A percentile compares a stretch with the other conserved stretches of the same genome.
phyloP scores from a whole-genome alignment of 2,888 invertebrate genomes.

The Amblyjoppa fuscipennis region DNA sequence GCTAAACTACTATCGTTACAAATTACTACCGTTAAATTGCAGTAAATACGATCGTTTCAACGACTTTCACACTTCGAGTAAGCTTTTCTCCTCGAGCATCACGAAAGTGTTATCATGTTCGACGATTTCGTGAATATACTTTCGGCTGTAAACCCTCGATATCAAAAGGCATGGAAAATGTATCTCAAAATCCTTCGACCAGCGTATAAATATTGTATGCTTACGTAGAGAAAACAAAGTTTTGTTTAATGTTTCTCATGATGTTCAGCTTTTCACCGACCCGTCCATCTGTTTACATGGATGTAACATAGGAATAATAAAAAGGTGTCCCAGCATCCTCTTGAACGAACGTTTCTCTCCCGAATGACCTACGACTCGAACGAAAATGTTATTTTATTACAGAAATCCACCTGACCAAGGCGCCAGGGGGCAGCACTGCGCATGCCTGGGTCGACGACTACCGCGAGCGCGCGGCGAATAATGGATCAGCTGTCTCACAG shows the following conservation, averaged over 20 bases:
- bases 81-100: background rate
- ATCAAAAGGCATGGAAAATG: background rate
- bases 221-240: background rate
- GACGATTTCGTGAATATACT: background rate
- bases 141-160: background rate
- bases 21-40: background rate
- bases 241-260: background rate
- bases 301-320: background rate
- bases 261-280: background rate
- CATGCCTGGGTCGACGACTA: background rate
- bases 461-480: conserved; percentile 9
- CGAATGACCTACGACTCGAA: conserved; percentile 6
- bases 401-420: conserved; percentile 41
- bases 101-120: background rate
- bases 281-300: background rate
- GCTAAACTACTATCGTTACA: no score
- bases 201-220: background rate
- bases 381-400: conserved; percentile 2
- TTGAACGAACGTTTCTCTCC: background rate
- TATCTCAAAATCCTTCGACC: background rate
- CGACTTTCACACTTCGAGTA: background rate
- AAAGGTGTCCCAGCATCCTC: background rate
- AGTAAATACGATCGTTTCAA: background rate
- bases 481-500: conserved; percentile 30
- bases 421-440: conserved; percentile 16